These are phyloP conservation scores for Leptinotarsa juncta DNA, from an alignment of 2,888 invertebrate species.

Conservation along the genomic window DNA sequence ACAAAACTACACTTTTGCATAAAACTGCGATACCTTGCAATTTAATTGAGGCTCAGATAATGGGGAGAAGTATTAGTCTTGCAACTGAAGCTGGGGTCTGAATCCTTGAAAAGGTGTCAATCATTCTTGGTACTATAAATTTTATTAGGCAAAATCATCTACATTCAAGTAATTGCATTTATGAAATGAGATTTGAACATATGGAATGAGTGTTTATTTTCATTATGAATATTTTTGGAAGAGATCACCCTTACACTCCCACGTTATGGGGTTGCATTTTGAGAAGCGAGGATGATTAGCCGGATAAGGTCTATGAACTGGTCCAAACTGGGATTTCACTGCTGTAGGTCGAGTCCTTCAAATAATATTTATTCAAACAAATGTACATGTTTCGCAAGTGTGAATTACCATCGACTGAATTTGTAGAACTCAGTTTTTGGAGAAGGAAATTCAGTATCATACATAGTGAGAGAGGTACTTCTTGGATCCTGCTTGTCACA, in stretches of 20 bases:
- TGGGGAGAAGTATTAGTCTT: no score
- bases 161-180: no score
- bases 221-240: not conserved
- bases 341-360: slow-evolving; percentile 41
- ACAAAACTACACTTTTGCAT: no score
- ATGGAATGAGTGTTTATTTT: not conserved
- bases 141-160: no score
- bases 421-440: slow-evolving; percentile 64
- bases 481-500: slow-evolving; percentile 67
- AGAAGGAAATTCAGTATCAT: slow-evolving; percentile 65
- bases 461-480: slow-evolving; percentile 54
- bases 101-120: no score
- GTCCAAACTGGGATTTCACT: slow-evolving; percentile 38
- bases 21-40: no score
- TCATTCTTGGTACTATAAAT: no score
- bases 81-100: no score
- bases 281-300: slow-evolving; percentile 42
- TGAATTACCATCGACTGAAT: slow-evolving; percentile 40
- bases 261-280: slow-evolving; percentile 51
- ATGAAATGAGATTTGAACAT: not conserved
- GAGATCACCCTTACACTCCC: slow-evolving; percentile 43
- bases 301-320: slow-evolving; percentile 34
- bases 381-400: not conserved
- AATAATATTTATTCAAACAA: not conserved
- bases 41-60: no score